Evolutionary conservation across 2,888 invertebrate genomes (phyloP), one percentile per base, ranked within the genome.

Genomic region (Vesta saturnalis): DNA sequence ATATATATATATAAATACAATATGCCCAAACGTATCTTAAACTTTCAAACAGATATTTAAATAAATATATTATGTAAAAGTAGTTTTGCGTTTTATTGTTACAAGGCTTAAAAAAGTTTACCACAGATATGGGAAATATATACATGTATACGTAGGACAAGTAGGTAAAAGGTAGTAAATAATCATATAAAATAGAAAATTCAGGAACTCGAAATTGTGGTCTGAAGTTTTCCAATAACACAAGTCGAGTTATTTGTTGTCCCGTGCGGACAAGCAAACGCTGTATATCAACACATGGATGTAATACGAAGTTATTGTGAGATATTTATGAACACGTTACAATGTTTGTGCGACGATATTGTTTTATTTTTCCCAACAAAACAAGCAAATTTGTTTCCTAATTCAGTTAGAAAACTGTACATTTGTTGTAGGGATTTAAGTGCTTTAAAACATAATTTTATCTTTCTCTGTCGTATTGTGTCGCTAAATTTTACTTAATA

Each of bases 181-280:
- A 76, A 75, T 75, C 73, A 74, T 77, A 74, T 77, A 76, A 76
- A 77, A 77, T 74, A 74, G 77, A 71, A 74, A 73, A 73, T 75
- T 73, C 71, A 72, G 60, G 64, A 74, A 75, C 71, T 74, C 75
- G 70, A 75, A 77, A 77, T 77, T 77, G 77, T 76, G 77, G 78
- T 67, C 75, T 73, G 76, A 78, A 79, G 77, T 79, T 79, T 79
- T 78, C 78, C 79, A 78, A 78, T 79, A 79, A 78, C 77, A 76
- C 67, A 74, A 77, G 76, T 77, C 75, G 76, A 74, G 77, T 78
- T 78, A 78, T 79, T 79, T 78, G 77, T 78, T 78, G 77, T 77
- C 75, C 77, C 76, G 70, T 71, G 73, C 73, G 76, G 77, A 76
- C 75, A 72, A 61, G 64, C 64, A 67, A 59, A 58, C 58, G 73